A percentile compares a stretch with the other conserved stretches of the same genome.
phyloP scores from a whole-genome alignment of 2,888 invertebrate species.

The Pachycephus smyrnensis region DNA sequence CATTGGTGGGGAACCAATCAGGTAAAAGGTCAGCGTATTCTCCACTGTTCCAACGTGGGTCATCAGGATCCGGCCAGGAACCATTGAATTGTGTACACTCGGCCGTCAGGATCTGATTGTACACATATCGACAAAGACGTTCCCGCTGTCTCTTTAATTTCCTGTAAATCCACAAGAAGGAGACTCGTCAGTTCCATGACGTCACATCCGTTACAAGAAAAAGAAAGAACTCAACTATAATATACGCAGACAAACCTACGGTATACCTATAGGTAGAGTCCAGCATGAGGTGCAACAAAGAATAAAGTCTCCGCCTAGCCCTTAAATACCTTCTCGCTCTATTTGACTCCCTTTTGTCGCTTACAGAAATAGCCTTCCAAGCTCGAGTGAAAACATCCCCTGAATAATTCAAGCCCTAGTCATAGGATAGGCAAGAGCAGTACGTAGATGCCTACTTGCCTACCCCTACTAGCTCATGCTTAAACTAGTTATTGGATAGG shows the following conservation, averaged over 20 bases:
- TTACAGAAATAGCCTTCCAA: neutral
- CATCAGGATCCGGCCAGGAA: conserved; percentile 63
- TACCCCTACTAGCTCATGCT: neutral
- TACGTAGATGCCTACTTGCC: neutral
- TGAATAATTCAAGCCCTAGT: neutral
- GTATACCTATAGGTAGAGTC: neutral
- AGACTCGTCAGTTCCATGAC: neutral
- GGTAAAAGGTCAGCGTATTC: conserved; percentile 62
- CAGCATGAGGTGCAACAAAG: neutral
- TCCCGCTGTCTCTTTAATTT: conserved; percentile 81
- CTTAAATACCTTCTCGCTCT: neutral
- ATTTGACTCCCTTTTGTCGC: neutral
- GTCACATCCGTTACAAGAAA: neutral
- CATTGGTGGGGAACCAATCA: conserved; percentile 56
- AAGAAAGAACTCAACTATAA: neutral
- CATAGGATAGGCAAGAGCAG: neutral
- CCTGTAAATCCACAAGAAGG: conserved; percentile 67
- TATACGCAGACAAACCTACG: neutral
- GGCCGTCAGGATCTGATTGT: conserved; percentile 72
- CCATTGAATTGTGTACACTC: conserved; percentile 74
- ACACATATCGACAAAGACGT: conserved; percentile 77
- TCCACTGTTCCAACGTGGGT: conserved; percentile 65
- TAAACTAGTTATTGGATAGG: neutral
- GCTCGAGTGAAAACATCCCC: neutral
- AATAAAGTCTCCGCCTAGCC: neutral